Evolutionary conservation across 2,888 invertebrate genomes (phyloP), one percentile per base, ranked within the genome.

Genomic region (Herminia tarsipennalis): DNA sequence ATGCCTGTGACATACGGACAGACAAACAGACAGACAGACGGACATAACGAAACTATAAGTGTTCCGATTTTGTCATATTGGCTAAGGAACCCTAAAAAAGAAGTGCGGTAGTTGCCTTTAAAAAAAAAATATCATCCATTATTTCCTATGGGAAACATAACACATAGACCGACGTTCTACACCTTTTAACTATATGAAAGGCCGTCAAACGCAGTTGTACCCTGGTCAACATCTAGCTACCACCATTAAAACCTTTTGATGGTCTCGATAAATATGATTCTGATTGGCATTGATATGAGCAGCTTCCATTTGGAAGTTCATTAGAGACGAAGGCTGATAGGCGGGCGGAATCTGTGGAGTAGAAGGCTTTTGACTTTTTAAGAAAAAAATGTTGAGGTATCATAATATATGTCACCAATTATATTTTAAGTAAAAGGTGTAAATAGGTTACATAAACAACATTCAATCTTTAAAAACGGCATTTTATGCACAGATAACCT

Each of bases 261-360:
- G 81, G 66, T 66, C 69, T 76, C 73, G 87, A 88, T 89, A 88
- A 79, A 79, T 80, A 73, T 67, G 73, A 76, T 81, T 79, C 83
- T 88, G 88, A 91, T 89, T 89, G 89, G 88, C 87, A 85, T 83
- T 83, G 88, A 89, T 88, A 86, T 63, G 76, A 67, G 63, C 80
- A 77, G 88, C 89, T 90, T 85, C 89, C 87, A 89, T 88, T 88
- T 88, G 81, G 81, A 78, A 83, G 86, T 88, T 90, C 88, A 88
- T 89, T 88, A 89, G 85, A 73, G 66, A 70, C 70, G 78, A 79
- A 74, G 75, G 57, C 60, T 63, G 70, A 73, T 76, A 66, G 81
- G 74, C 58, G 64, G 63, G 64, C 5, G 17, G 45, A 46, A 70
- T 38, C 62, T 68, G 62, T 65, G 44, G 73, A 73, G 70, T 20